Evolutionary conservation across 2,113 vertebrate species (phyloP).

Genomic region (Syrrhaptes paradoxus): DNA sequence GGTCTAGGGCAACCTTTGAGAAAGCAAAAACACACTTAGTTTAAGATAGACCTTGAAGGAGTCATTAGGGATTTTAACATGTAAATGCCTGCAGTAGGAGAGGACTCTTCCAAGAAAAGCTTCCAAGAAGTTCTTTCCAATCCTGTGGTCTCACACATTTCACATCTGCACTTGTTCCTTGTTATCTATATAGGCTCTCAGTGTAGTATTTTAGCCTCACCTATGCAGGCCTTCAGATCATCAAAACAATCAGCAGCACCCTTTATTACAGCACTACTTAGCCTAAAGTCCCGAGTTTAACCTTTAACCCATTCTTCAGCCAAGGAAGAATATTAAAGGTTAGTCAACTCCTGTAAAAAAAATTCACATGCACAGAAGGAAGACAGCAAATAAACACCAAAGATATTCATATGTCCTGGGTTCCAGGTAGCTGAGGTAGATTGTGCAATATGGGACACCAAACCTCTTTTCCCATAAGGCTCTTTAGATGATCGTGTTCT

Average conservation of each 20-base stretch:
- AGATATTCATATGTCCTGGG: not conserved
- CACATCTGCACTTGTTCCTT: not conserved
- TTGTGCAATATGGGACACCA: conserved; percentile 29
- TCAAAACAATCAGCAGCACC: not conserved
- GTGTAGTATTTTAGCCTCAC: not conserved
- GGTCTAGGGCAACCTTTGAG: not conserved
- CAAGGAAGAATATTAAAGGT: not conserved
- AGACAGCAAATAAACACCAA: not conserved
- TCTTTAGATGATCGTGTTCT: conserved; percentile 41
- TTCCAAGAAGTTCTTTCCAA: conserved; percentile 4
- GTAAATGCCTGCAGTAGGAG: not conserved
- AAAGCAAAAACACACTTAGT: not conserved
- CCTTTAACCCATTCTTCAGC: not conserved
- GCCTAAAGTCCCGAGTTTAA: not conserved
- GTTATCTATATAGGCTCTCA: not conserved
- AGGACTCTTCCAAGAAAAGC: not conserved
- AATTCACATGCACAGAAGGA: not conserved
- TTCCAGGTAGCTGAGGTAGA: conserved; percentile 13
- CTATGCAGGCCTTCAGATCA: not conserved
- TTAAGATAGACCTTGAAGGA: not conserved
- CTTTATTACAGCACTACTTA: not conserved
- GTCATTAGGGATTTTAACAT: not conserved
- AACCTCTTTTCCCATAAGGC: conserved; percentile 38
- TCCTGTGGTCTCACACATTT: not conserved
- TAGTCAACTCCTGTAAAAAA: not conserved